Base-by-base conservation (phyloP, 2,797 vertebrate species). In the Rousettus madagascariensis region DNA sequence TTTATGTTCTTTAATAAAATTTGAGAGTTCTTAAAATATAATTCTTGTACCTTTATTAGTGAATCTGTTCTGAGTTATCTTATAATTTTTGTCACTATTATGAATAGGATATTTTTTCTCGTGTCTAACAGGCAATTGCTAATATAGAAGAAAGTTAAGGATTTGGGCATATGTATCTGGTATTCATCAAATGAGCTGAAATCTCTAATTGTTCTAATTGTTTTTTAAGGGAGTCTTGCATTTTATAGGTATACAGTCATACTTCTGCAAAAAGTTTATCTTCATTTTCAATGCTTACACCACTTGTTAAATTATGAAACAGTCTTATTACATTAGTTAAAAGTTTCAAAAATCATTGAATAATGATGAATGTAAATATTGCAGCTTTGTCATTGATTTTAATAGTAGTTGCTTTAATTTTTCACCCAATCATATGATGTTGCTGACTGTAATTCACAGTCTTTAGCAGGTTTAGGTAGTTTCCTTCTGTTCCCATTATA, bases 1-100 rank as follows among this genome's bases (percentile, higher is more conserved):
- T 59, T 82, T 86, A 78, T 28, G 46, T 86, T 71, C 49, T 71
- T 92, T n/a, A 49, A 71, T 71, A 86, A 92, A 79, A 83, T 84
- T 33, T 78, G 61, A 78, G n/a, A 26, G 1, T 8, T 77, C 78
- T 83, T 16, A 30, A 6, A 71, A 30, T 75, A 36, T 15, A 43
- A 49, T 59, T 90, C 59, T 91, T 90, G 8, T 61, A 22, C 30
- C 16, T 51, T 84, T 33, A 20, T 86, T 36, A 30, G 3, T 77
- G 33, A 89, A 57, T 77, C 43, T 84, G 5, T 65, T 77, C 55
- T 82, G 13, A 72, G 22, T 55, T 94, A 63, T 78, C 71, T 96
- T 74, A 41, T 68, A 57, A 72, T 46, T 88, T 75, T 55, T 86
- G 57, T 86, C 43, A 75, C 53, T 72, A 36, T 66, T 53, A 43